A percentile compares a stretch with the other conserved stretches of the same genome.
Conservation (phyloP, 1,140 invertebrate species). For the Lycorma delicatula region DNA sequence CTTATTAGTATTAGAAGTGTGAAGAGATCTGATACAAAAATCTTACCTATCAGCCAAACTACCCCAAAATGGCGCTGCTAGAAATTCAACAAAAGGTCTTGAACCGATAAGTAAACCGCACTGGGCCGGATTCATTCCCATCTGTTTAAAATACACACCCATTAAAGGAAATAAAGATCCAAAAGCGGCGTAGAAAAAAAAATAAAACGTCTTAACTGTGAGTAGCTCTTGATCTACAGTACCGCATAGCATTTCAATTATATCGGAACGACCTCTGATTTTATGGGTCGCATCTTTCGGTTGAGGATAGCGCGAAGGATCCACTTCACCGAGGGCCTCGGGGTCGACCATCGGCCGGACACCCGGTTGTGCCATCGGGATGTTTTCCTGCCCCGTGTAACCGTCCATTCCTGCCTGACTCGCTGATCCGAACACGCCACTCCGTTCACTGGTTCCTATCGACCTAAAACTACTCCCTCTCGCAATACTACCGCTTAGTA, state of each 20-base stretch:
- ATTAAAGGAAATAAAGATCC: slow-evolving; percentile 95
- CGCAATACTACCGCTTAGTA: too few relatives aligned
- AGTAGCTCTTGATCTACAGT: slow-evolving; percentile 80
- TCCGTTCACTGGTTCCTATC: neutral
- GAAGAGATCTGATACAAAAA: too few relatives aligned
- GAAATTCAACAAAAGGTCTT: slow-evolving; percentile 93
- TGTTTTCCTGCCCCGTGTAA: slow-evolving; percentile 15
- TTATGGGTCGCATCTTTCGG: slow-evolving; percentile 83
- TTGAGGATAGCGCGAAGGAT: slow-evolving; percentile 58
- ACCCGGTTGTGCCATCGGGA: slow-evolving; percentile 25
- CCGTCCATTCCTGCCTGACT: slow-evolving; percentile 11
- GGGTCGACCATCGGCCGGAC: slow-evolving; percentile 61
- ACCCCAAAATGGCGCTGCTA: slow-evolving; percentile 97
- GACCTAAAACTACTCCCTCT: too few relatives aligned
- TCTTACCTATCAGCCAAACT: slow-evolving; percentile 78
- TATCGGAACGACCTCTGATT: slow-evolving; percentile 72
- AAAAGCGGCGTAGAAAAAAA: slow-evolving; percentile 99
- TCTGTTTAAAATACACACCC: slow-evolving; percentile 97
- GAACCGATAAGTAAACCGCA: slow-evolving; percentile 86
- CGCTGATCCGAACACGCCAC: neutral
- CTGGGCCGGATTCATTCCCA: slow-evolving; percentile 95
- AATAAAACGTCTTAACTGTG: slow-evolving; percentile 94
- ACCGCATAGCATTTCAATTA: slow-evolving; percentile 75
- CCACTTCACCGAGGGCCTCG: slow-evolving; percentile 63
- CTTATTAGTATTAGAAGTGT: too few relatives aligned